Percentiles rank a stretch among this genome's conserved stretches.
These are phyloP conservation scores for Ladona fulva DNA, from an alignment of 1,140 invertebrate genomes.

Conservation along the genomic window DNA sequence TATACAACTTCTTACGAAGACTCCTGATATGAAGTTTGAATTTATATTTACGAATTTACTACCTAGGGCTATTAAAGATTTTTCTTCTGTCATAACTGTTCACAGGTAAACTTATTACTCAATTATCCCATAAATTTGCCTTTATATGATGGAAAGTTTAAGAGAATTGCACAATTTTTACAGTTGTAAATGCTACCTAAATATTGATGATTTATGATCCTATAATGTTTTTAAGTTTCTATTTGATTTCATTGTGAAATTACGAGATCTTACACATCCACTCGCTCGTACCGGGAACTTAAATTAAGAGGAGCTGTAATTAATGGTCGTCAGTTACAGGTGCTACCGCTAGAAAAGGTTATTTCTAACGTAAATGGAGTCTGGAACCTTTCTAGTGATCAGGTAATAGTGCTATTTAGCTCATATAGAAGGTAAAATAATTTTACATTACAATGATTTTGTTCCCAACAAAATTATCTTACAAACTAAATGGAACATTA, in stretches of 20 bases:
- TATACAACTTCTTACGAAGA: conserved; percentile 47
- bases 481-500: no score
- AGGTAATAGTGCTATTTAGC: conserved; percentile 38
- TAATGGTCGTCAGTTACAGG: conserved; percentile 72
- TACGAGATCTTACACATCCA: conserved; percentile 79
- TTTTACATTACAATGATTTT: no score
- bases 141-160: no score
- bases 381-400: conserved; percentile 88
- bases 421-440: no score
- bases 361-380: conserved; percentile 68
- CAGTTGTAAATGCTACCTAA: no score
- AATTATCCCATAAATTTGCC: no score
- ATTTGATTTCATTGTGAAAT: no score
- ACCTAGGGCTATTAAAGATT: not conserved
- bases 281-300: conserved; percentile 85
- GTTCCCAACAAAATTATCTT: no score
- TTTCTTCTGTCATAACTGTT: conserved; percentile 28
- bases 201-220: no score
- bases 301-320: conserved; percentile 85
- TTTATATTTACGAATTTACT: conserved; percentile 87
- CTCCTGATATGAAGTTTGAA: conserved; percentile 79
- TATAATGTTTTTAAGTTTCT: no score
- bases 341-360: conserved; percentile 84
- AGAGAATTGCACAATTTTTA: not conserved
- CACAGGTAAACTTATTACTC: conserved; percentile 48